Percentiles rank a stretch among this genome's conserved stretches.
phyloP scores from a whole-genome alignment of 2,113 vertebrate species.

The Phainopepla nitens region DNA sequence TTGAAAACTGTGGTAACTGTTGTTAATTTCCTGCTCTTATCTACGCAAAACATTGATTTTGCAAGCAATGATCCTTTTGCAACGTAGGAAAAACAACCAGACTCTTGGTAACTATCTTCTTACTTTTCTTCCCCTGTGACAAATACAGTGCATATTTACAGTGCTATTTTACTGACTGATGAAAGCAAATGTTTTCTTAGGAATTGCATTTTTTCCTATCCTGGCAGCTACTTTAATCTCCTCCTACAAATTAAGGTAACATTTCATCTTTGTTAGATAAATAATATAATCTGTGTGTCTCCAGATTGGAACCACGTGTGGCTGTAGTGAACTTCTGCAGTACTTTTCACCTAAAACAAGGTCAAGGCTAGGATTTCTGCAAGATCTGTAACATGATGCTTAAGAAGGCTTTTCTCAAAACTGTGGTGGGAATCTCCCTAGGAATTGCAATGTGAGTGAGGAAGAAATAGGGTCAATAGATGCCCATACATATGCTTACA shows the following conservation, averaged over 20 bases:
- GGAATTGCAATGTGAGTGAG: neutral
- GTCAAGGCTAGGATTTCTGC: neutral
- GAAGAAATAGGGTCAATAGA: neutral
- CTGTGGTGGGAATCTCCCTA: neutral
- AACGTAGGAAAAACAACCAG: neutral
- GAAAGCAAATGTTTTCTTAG: neutral
- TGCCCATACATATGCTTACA: neutral
- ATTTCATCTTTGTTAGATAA: neutral
- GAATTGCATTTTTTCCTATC: neutral
- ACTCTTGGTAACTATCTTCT: neutral
- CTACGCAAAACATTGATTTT: neutral
- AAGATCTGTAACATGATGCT: neutral
- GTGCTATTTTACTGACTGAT: neutral
- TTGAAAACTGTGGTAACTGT: neutral
- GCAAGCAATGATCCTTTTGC: neutral
- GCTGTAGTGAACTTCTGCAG: neutral
- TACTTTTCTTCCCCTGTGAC: fast-evolving
- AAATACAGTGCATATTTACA: neutral
- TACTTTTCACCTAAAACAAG: neutral
- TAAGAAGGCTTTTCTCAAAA: neutral
- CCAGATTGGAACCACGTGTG: neutral
- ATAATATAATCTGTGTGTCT: neutral
- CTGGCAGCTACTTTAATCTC: neutral
- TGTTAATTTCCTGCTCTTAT: neutral
- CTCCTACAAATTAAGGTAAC: neutral